Base-by-base conservation (phyloP, 2,888 invertebrate species). In the Ganaspis brasiliensis region DNA sequence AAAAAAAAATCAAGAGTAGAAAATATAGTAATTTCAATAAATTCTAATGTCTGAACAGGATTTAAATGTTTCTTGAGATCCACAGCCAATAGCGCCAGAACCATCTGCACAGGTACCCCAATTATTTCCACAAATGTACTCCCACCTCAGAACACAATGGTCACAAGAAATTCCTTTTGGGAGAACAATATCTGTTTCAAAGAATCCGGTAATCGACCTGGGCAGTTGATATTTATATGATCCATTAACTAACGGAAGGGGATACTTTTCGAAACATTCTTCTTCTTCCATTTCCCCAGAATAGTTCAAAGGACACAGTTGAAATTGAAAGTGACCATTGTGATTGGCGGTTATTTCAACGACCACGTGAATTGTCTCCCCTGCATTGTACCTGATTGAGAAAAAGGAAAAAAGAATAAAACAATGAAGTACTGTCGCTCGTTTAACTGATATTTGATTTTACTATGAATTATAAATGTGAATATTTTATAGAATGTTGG, bases 141-240 rank as follows among this genome's bases (percentile, higher is more conserved):
- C 92, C 94, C 94, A 94, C 74, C 93, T 92, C 2, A 94, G 84
- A 0, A 93, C 93, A 83, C 94, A 94, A 59, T 93, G 93, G 0
- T 92, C 81, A 84, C 94, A 94, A 14, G 85, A 91, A n/a, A 94
- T 67, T 1, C 87, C 89, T 1, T 83, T 24, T 0, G 94, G 94
- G 14, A 94, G 87, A 31, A 82, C 80, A 6, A 92, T 82, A 2
- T 78, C 57, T 1, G 90, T 79, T n/a, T 79, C 74, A 73, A 87
- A 87, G n/a, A 84, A 78, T 1, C 86, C 88, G 2, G 76, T 26
- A 31, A 83, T 80, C 5, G 75, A 75, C 5, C 71, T 78, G 0
- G 72, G 49, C 2, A 92, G 82, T 0, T 75, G 45, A 79, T 90
- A 91, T 31, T 79, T 80, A 70, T 83, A 81, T 6, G 85, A 86